Base-by-base conservation (phyloP, 2,113 vertebrate species). In the Trematocara unimaculatum region DNA sequence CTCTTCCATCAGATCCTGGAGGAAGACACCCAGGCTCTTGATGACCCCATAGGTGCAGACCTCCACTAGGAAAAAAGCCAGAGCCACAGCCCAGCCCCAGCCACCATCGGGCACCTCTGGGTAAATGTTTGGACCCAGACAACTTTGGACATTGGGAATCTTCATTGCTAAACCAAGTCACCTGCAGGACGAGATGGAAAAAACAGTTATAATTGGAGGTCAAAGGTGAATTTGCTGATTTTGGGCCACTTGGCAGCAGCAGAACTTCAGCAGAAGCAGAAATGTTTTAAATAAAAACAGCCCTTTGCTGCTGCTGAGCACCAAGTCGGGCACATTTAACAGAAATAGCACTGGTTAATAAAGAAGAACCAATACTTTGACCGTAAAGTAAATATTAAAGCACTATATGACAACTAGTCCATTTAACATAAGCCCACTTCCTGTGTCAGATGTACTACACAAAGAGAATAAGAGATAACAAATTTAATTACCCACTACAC, bases 1-100 rank as follows among this genome's bases (percentile, higher is more conserved):
- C 93, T 98, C 97, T 49, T 95, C 91, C 97, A 98, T 97, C 79
- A 99, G 92, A 88, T 99, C 98, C 3, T 97, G 97, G 26, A 99
- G 98, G 95, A 99, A 99, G 92, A 99, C 96, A 0, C 98, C 99
- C 8, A 99, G 97, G 0, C 96, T 98, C 95, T 99, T 99, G 90
- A 99, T 94, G 92, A 97, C 96, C 23, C 99, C 99, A 0, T 99
- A 99, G 0, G 98, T 99, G 60, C 98, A 97, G 60, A 97, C 96
- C 94, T 99, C 98, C 20, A 99, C 93, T 8, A 99, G 79, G 93
- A 99, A 99, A 91, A 99, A 99, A 53, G 97, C 96, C 33, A 92
- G 87, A 1, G 98, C 98, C 11, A 99, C 93, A 0, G 94, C 97
- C 98, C 98, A 99, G 79, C 98, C 99, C 99, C 99, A 99, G 87